Base-by-base conservation (phyloP, 2,797 vertebrate genomes). In the Coilia nasus region DNA sequence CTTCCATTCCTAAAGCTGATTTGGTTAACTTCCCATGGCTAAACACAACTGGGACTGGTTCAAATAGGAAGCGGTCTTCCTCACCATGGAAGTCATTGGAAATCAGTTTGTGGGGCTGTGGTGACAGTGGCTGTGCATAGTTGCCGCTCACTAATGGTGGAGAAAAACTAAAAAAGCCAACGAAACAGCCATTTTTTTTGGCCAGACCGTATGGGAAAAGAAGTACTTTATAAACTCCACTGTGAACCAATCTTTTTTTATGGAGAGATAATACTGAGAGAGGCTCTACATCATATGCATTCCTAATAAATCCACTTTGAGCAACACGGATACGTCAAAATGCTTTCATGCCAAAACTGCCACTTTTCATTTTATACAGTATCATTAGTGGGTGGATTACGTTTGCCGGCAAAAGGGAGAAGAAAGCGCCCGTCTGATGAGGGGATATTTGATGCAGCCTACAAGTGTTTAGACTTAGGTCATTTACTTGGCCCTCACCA, bases 391-490 rank as follows among this genome's bases (percentile, higher is more conserved):
- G 71, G 71, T 21, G 41, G 35, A 78, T 78, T 78, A 78, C 44
- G 71, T 44, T 25, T 78, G 71, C 35, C 35, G 35, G 71, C 71
- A 44, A 14, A 44, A 78, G 35, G 41, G 6, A 78, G 71, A 78
- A 78, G 31, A 78, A 78, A 78, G 71, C 31, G 12, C 19, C 35
- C 41, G 67, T 75, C 67, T 78, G 71, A 78, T 78, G 71, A 78
- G 44, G 71, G 71, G 71, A 78, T 78, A 78, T 78, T 78, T 78
- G 71, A 78, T 78, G 71, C 71, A 19, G 71, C 71, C 35, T 78
- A 78, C 71, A 78, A 78, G 71, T 78, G 71, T 78, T 78, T 78
- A 78, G 71, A 78, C 71, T 78, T 44, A 78, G 41, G 71, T 25
- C 71, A 78, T 78, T 78, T 78, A 44, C 31, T 44, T 44, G 71